Evolutionary conservation across 2,888 invertebrate species (phyloP), one percentile per base, ranked within the genome.

Genomic region (Prenolepis imparis): DNA sequence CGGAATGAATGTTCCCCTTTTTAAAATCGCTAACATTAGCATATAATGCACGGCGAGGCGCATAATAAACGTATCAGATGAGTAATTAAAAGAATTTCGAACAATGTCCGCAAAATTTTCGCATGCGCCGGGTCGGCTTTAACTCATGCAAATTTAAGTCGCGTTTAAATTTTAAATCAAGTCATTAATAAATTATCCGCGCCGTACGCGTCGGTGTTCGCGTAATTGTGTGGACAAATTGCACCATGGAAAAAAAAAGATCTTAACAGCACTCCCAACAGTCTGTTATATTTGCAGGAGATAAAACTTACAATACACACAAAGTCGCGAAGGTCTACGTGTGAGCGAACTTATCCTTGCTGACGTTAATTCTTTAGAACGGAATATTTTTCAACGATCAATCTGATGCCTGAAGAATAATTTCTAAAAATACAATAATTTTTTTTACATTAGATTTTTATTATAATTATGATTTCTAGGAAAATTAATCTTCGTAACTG

Each of bases 21-120:
- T 80, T 80, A 48, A 72, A 80, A 80, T 80, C 44, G 59, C 12
- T 48, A 61, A 61, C 18, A 80, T 80, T 80, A 59, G 78, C 78
- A 80, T 72, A 80, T 61, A 80, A 80, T 80, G 59, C 78, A 73
- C 32, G 72, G 70, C 32, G 73, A 44, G 32, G 28, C 55, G 41
- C 36, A 36, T 73, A 73, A 66, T 44, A 72, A 80, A 80, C 78
- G 59, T 80, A 72, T 80, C 78, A 80, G 78, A 48, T 44, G 73
- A 78, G 78, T 59, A 80, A 80, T 80, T 80, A 80, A 80, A 80
- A 80, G 73, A 80, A 80, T 80, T 80, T 80, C 78, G 78, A 80
- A 80, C 78, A 80, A 78, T 78, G 78, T 78, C 72, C 72, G 78
- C 59, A 32, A 72, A 80, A 72, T 59, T 52, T 52, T 80, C 78